Base-by-base conservation (phyloP, 2,888 invertebrate species). In the Coenonympha arcania region DNA sequence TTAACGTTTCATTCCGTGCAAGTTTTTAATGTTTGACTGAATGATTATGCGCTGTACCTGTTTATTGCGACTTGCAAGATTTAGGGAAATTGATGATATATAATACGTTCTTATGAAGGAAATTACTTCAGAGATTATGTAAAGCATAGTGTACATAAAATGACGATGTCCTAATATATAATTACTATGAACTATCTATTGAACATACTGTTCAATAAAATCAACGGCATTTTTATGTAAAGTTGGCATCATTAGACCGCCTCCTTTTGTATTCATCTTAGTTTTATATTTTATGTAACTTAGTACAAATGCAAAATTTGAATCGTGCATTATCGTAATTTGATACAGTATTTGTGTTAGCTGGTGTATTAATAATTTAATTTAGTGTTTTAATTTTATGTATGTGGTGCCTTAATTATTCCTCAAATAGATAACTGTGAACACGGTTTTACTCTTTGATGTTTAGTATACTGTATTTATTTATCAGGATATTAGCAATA, bases 371-470 rank as follows among this genome's bases (percentile, higher is more conserved):
- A 70, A 68, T 76, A 68, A 73, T 70, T 72, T 68, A 67, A 71
- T 72, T 66, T 62, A 63, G 66, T 68, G 61, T 61, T 63, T 69
- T 69, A 72, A 65, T 73, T 71, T 69, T 68, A 71, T 78, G 73
- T 77, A 77, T 76, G 76, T 83, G 84, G 84, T 84, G 84, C 86
- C 79, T 79, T 79, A 75, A 73, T n/a, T n/a, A n/a, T 82, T 78
- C 75, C 54, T 50, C 54, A 49, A 54, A 48, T 54, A 54, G 52
- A 56, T 43, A 46, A 50, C 53, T 52, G 52, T 48, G 40, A 55
- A 39, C 48, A 57, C 52, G 42, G 50, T 55, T 48, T 55, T 52
- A 46, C 43, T 48, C 41, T 48, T 28, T 41, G 42, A 22, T 40
- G 33, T 31, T 30, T 52, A 50, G 49, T 49, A 41, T 43, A 56